Evolutionary conservation across 2,797 vertebrate genomes (phyloP).

Genomic region (Adrianichthys oophorus): DNA sequence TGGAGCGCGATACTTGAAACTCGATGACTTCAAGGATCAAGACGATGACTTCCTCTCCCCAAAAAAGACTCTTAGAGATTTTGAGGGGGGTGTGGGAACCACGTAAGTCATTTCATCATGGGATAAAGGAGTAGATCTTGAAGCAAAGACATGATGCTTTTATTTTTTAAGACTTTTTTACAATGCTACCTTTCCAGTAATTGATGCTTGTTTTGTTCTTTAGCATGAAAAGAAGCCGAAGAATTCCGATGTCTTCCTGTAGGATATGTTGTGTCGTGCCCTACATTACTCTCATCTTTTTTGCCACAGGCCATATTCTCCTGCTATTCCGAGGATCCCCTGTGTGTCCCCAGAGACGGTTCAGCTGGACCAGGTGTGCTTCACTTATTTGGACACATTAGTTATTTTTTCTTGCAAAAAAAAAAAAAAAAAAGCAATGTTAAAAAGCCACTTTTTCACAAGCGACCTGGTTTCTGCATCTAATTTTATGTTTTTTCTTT

Average conservation of each 20-base stretch:
- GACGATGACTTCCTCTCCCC: constrained; percentile 87
- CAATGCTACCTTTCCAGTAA: no score
- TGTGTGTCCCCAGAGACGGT: constrained; percentile 92
- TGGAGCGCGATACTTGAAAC: constrained; percentile 83
- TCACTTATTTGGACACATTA: constrained; percentile 7
- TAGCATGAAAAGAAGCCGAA: background rate
- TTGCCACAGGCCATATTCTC: constrained; percentile 85
- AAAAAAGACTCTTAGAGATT: constrained; percentile 86
- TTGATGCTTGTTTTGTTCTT: no score
- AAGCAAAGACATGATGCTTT: no score
- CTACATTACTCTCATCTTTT: constrained; percentile 21
- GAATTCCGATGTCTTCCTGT: background rate
- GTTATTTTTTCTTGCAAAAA: constrained; percentile 4
- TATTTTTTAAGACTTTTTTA: no score
- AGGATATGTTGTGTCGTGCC: background rate
- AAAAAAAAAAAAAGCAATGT: background rate
- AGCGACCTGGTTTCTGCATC: background rate
- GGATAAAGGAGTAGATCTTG: no score
- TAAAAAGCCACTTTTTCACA: background rate
- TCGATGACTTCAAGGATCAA: constrained; percentile 85
- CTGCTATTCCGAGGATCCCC: constrained; percentile 89
- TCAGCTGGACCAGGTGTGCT: constrained; percentile 80
- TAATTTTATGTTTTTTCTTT: no score
- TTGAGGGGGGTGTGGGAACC: constrained; percentile 87
- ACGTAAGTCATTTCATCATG: constrained; percentile 77